Base-by-base conservation (phyloP, 2,888 invertebrate genomes). In the Eubasilissa splendida region DNA sequence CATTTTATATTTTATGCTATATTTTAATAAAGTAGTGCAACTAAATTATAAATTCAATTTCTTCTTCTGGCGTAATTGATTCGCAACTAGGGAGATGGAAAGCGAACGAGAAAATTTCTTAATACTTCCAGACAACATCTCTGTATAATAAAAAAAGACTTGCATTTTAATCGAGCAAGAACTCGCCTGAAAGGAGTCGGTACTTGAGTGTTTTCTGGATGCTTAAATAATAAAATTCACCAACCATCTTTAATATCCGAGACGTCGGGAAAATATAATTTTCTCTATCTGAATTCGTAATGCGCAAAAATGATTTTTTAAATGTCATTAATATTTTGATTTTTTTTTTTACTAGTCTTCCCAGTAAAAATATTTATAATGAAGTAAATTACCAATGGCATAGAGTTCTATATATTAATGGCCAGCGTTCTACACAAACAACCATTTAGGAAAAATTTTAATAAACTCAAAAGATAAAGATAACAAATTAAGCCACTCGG, bases 211-310 rank as follows among this genome's bases (percentile, higher is more conserved):
- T 71, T 56, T 71, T 54, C 56, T 54, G 53, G 22, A 9, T 31
- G 71, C 71, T 71, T 56, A 11, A 56, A 71, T 71, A 71, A 71
- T 71, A 71, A 71, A 71, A 71, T 71, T 54, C 54, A 8, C 42
- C 42, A 50, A 68, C 4, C 54, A 42, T 56, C 56, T 54, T 31
- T 54, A 22, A 71, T 71, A 22, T 53, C 31, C 71, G 12, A 33
- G 56, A 56, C 22, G 71, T n/a, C 11, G 31, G 4, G 31, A 71
- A 33, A 54, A 71, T 56, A 54, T 71, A 71, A 66, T 77, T 78
- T 78, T 78, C 79, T 63, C 56, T 50, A 68, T 50, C 52, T 11
- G 4, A n/a, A 42, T 42, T 42, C 7, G 4, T 42, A 42, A 42
- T 42, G 7, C 42, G 3, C 42, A 42, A 42, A 4, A 42, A 42